Conservation (phyloP, 2,113 vertebrate genomes). For the Pseudopipra pipra region DNA sequence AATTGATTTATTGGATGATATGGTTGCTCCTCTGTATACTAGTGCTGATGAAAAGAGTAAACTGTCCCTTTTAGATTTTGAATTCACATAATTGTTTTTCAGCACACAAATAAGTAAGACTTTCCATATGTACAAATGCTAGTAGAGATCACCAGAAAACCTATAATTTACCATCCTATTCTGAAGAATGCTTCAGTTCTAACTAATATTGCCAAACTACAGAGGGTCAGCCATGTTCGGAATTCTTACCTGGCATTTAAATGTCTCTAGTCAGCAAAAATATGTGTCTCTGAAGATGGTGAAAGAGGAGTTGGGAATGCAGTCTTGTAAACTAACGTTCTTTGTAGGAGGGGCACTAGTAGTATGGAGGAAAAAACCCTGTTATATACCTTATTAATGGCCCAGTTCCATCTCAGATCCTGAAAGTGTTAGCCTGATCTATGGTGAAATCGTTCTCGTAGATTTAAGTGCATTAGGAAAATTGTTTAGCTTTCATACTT, state of each 20-base stretch:
- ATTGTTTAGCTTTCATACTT: not conserved
- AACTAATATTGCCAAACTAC: not conserved
- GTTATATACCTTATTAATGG: not conserved
- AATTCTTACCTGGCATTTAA: not conserved
- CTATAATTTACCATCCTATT: not conserved
- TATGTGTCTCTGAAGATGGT: not conserved
- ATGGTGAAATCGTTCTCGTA: not conserved
- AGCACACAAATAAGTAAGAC: not conserved
- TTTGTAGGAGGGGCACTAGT: not conserved
- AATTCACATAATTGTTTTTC: not conserved
- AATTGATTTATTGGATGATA: not conserved
- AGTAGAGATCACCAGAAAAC: not conserved
- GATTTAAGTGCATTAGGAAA: not conserved
- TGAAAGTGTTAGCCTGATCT: not conserved
- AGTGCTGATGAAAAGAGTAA: not conserved
- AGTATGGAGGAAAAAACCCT: not conserved
- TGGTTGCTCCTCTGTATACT: not conserved
- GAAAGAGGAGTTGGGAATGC: not conserved
- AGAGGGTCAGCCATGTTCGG: not conserved
- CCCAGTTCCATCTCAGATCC: not conserved
- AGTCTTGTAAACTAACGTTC: not conserved
- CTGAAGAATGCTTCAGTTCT: not conserved
- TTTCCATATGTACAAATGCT: not conserved
- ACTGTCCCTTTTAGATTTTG: not conserved
- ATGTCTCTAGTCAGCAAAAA: not conserved